phyloP scores from a whole-genome alignment of 2,113 vertebrate species.

The Hystrix cristata region DNA sequence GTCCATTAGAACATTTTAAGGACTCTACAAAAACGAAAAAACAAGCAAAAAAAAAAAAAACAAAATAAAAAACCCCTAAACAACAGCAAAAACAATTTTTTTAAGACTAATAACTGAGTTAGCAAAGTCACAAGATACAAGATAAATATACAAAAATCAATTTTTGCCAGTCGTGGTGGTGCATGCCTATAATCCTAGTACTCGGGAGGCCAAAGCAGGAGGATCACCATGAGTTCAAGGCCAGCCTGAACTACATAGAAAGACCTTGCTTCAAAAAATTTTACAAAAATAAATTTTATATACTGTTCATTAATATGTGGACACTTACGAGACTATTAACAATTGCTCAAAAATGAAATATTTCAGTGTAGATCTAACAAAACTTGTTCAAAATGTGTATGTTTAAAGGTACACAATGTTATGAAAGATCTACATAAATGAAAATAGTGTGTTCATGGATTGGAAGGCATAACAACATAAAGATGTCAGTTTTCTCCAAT shows the following conservation, averaged over 20 bases:
- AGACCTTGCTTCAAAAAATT: not conserved
- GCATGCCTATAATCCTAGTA: not conserved
- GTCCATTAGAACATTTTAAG: not conserved
- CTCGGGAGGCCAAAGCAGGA: not conserved
- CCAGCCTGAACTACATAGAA: not conserved
- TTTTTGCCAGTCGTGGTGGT: not conserved
- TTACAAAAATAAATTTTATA: not conserved
- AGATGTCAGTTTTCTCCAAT: not conserved
- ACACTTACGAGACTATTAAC: not conserved
- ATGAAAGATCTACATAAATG: not conserved
- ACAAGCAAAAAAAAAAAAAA: too few species aligned
- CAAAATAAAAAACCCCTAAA: too few species aligned
- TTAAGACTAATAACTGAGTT: not conserved
- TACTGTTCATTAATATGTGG: not conserved
- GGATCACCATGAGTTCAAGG: not conserved
- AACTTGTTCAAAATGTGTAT: not conserved
- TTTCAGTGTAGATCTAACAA: not conserved
- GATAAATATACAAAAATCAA: conserved; percentile 27
- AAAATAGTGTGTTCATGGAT: not conserved
- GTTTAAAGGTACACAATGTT: not conserved
- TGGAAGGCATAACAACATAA: not conserved
- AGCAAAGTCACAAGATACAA: not conserved
- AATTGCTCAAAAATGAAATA: not conserved
- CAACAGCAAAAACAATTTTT: not conserved
- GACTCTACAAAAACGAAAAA: not conserved